Percentiles rank a stretch among this genome's conserved stretches.
Evolutionary conservation across 2,888 invertebrate species (phyloP).

Genomic region (Conomelus anceps): DNA sequence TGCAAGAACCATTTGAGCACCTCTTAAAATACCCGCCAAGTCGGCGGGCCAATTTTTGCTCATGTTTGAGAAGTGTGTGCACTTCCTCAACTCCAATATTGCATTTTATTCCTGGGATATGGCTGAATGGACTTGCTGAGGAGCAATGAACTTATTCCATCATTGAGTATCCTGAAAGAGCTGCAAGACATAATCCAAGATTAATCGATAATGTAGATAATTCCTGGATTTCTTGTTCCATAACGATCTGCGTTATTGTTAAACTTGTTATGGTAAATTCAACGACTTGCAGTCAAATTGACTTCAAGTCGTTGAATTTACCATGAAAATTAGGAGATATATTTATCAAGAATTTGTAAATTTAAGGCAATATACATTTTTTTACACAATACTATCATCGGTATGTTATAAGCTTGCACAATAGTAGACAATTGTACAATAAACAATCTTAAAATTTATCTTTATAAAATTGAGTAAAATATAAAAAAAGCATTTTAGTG

Average conservation of each 20-base stretch:
- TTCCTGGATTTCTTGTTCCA: too few species aligned
- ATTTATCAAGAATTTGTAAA: not conserved
- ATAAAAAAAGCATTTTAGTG: not conserved
- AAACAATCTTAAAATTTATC: not conserved
- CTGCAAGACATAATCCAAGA: too few species aligned
- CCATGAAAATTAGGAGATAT: not conserved
- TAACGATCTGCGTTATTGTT: too few species aligned
- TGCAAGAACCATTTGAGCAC: not conserved
- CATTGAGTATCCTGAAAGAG: not conserved
- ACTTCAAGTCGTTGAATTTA: too few species aligned
- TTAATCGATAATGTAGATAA: too few species aligned
- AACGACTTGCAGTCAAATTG: too few species aligned
- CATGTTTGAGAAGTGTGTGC: not conserved
- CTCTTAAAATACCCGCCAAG: not conserved
- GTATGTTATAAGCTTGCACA: not conserved
- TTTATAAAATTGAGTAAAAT: not conserved
- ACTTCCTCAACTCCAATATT: too few species aligned
- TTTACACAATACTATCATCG: not conserved
- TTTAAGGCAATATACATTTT: not conserved
- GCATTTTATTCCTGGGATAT: not conserved
- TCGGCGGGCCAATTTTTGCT: not conserved
- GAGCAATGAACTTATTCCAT: not conserved
- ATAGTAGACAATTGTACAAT: not conserved
- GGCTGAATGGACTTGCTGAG: not conserved
- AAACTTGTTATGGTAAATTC: too few species aligned